A percentile compares a stretch with the other conserved stretches of the same genome.
phyloP scores from a whole-genome alignment of 2,113 vertebrate species.

The Gallinago paraguaiae region DNA sequence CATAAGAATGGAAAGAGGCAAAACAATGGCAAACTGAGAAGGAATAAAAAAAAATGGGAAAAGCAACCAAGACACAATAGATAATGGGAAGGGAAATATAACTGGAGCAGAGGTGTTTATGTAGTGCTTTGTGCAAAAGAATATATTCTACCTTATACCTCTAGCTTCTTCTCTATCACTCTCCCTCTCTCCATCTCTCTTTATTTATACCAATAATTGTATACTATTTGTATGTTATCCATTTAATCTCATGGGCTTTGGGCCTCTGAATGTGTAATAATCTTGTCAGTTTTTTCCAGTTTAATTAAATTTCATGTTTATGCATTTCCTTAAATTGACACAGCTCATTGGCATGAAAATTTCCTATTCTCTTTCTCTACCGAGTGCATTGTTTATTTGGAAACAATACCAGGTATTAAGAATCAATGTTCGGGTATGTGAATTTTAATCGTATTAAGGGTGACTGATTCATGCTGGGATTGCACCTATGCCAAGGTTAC shows the following conservation, averaged over 20 bases:
- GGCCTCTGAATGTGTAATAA: background rate
- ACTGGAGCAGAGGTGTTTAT: background rate
- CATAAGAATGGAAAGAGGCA: background rate
- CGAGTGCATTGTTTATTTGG: constrained; percentile 4
- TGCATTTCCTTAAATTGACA: constrained; percentile 44
- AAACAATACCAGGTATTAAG: constrained; percentile 23
- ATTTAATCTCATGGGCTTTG: background rate
- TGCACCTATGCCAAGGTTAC: background rate
- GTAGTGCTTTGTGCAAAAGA: background rate
- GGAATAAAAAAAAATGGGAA: background rate
- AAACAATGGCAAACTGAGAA: background rate
- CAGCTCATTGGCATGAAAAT: constrained; percentile 23
- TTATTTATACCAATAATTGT: background rate
- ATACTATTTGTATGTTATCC: background rate
- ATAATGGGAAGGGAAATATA: background rate
- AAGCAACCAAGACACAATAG: background rate
- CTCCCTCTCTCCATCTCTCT: background rate
- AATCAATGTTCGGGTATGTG: background rate
- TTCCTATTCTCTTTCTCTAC: background rate
- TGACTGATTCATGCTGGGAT: background rate
- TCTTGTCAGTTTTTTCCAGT: background rate
- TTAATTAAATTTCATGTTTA: constrained; percentile 52
- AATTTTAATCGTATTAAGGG: constrained; percentile 1
- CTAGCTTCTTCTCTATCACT: background rate
- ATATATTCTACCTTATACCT: background rate